Evolutionary conservation across 2,113 vertebrate species (phyloP).

Genomic region (Vulpes vulpes): DNA sequence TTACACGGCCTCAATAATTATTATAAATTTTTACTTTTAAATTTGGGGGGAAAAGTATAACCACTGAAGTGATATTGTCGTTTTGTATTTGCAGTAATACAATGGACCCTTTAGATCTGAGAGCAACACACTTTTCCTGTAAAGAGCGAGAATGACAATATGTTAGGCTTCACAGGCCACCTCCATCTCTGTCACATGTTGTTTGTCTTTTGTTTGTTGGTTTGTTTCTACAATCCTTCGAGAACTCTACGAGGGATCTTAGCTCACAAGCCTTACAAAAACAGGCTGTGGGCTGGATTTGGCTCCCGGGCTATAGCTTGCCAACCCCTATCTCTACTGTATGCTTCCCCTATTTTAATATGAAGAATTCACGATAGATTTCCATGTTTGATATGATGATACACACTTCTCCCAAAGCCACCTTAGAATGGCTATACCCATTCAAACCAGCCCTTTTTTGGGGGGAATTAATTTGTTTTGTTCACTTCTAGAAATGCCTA

Average conservation of each 20-base stretch:
- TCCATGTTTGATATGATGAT: neutral
- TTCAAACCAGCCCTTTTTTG: neutral
- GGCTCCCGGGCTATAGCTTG: neutral
- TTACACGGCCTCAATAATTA: neutral
- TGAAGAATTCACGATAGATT: neutral
- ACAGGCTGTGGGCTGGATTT: neutral
- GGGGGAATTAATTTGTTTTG: neutral
- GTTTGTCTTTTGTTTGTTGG: neutral
- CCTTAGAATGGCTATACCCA: neutral
- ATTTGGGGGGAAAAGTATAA: neutral
- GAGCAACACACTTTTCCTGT: neutral
- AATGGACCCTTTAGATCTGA: neutral
- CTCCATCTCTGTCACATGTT: neutral
- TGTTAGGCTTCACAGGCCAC: neutral
- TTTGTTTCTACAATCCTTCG: neutral
- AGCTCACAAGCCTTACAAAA: neutral
- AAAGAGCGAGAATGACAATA: neutral
- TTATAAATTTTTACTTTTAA: slow-evolving; percentile 16
- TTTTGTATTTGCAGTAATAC: neutral
- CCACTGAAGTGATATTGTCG: neutral
- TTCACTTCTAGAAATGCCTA: neutral
- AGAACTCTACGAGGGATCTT: neutral
- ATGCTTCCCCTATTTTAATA: neutral
- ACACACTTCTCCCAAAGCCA: neutral
- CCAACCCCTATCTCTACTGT: fast-evolving